Evolutionary conservation across 2,797 vertebrate species (phyloP).

Genomic region (Liparis tanakae): DNA sequence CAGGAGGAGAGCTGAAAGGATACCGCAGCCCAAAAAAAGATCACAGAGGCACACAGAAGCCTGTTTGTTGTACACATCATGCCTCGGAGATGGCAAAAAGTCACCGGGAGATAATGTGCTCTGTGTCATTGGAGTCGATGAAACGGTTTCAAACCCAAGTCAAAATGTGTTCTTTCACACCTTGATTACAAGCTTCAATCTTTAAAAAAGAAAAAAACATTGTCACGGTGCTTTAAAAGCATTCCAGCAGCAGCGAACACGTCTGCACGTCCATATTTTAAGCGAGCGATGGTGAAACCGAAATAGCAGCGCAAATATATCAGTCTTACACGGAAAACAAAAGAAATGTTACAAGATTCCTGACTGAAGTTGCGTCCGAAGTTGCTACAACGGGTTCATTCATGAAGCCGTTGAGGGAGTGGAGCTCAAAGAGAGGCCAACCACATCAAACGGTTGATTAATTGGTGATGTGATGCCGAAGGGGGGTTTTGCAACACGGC

Average conservation of each 20-base stretch:
- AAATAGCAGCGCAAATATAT: conserved; percentile 46
- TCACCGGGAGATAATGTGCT: not conserved
- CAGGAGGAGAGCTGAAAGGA: conserved; percentile 56
- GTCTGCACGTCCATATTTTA: conserved; percentile 8
- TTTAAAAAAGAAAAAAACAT: not conserved
- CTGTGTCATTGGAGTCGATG: not conserved
- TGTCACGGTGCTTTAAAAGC: conserved; percentile 2
- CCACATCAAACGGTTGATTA: conserved; percentile 76
- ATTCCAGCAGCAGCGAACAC: conserved; percentile 6
- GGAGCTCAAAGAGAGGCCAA: conserved; percentile 53
- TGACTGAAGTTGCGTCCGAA: conserved; percentile 52
- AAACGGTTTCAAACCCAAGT: not conserved
- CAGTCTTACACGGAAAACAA: conserved; percentile 33
- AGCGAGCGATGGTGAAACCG: conserved; percentile 3
- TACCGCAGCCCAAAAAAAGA: conserved; percentile 54
- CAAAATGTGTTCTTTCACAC: not conserved
- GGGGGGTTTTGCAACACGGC: conserved; percentile 19
- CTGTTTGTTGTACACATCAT: conserved; percentile 45
- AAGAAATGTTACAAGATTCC: conserved; percentile 53
- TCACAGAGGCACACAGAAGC: conserved; percentile 48
- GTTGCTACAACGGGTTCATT: conserved; percentile 66
- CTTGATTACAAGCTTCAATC: not conserved
- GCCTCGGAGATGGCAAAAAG: conserved; percentile 42
- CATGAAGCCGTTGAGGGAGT: conserved; percentile 67
- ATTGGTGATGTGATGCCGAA: conserved; percentile 52